Base-by-base conservation (phyloP, 2,888 invertebrate species). In the Antitype chi region DNA sequence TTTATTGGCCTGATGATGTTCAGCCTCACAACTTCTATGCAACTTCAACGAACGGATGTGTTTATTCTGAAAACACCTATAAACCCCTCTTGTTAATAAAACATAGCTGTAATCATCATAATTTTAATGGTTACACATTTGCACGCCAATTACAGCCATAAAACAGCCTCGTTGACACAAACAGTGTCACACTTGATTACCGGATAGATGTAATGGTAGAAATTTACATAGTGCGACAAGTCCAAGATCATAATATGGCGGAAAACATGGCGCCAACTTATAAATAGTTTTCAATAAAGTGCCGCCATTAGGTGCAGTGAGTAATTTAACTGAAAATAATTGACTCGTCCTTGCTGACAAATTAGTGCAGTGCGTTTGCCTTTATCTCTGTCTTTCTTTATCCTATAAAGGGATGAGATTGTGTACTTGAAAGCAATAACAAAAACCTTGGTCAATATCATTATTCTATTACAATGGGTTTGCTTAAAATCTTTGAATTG, bases 321-420 rank as follows among this genome's bases (percentile, higher is more conserved):
- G 82, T 89, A 88, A 87, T 85, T 77, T 68, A 66, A 83, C 84
- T 89, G 82, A 82, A 85, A 85, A 89, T 89, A 89, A 89, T 89
- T 89, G 81, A 75, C 77, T 62, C 73, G 88, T 85, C 86, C 84
- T 85, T 86, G 85, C n/a, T 88, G 84, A 88, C 84, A 81, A 84
- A 87, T 87, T 80, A 80, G 73, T 76, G 70, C 59, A 53, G 53
- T 69, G 25, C 28, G 68, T 70, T 79, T 84, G 60, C 64, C 66
- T 85, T 55, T 78, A 68, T 75, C 64, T 72, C 52, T 70, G 74
- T 69, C 70, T 80, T 74, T 74, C 71, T 70, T 70, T 78, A 64
- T n/a, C 43, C 66, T 74, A 77, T 63, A 32, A 69, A 74, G 28
- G 20, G 5, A 53, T 15, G 17, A 47, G 15, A 49, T 53, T 47